Evolutionary conservation across 2,888 invertebrate genomes (phyloP), one percentile per base, ranked within the genome.

Genomic region (Drosophila vallismaia): DNA sequence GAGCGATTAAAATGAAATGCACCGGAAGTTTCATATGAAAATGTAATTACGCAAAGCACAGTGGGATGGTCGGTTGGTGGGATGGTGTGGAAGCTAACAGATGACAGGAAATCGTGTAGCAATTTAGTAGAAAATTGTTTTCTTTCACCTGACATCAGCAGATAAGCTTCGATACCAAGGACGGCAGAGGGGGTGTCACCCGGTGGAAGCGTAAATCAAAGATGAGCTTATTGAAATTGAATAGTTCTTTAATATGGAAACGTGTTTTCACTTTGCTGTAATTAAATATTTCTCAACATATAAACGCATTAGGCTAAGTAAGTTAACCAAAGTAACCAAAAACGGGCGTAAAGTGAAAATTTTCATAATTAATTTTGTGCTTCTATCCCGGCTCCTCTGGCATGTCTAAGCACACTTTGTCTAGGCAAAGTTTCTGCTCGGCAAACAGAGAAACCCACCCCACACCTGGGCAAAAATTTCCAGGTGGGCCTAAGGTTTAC

Each of bases 291-390:
- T 70, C 76, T 66, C 69, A 76, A 75, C 62, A 86, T 74, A 84
- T 83, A 86, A 88, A 75, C 81, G 83, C 76, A 86, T 88, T 84
- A 84, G 58, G 60, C 70, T 72, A 88, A 83, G 76, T 69, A 87
- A 74, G 66, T 79, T 75, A 79, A 28, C 50, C 36, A 69, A 75
- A 79, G 83, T 70, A 71, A 75, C 75, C 71, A 59, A 62, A 74
- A 77, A 72, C 70, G 62, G 64, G 60, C 72, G 71, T 66, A 81
- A 85, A 76, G 77, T 80, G 76, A 69, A 86, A 80, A 78, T 76
- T 76, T 86, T 86, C 81, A 84, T 88, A 86, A 84, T 84, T 84
- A 80, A 80, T 84, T 88, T 84, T 73, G 70, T 9, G 31, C 31
- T 24, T 19, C 68, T 28, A 12, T 46, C 31, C 50, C 26, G 38